Evolutionary conservation across 2,113 vertebrate species (phyloP), one percentile per base, ranked within the genome.

Genomic region (Peromyscus leucopus): DNA sequence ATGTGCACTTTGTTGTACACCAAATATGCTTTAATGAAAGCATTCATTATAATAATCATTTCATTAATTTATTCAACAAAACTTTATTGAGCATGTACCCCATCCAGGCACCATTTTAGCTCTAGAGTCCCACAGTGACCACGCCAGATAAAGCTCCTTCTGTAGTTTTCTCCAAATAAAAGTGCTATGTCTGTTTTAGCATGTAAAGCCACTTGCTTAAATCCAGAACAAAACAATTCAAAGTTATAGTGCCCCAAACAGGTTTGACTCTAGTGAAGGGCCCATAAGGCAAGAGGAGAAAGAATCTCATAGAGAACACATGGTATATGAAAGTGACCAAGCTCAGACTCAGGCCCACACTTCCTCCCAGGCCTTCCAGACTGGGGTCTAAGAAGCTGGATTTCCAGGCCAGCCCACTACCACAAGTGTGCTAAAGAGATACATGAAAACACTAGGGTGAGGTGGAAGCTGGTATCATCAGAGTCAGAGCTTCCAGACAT

Each of bases 41-140:
- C 71, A 1, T 71, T 87, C 55, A 59, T 42, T 3, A 86, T 87
- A 95, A 88, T 26, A 83, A 63, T 67, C 22, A 89, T 46, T 92
- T 86, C 57, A 95, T 42, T 83, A 15, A 71, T 65, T 79, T 84
- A 61, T 46, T 94, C 84, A 89, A 67, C n/a, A 76, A 83, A 95
- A 61, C 55, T 86, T 84, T 61, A 57, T 87, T 83, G 19, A 87
- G 46, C n/a, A 72, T 28, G 51, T 59, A 42, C 55, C 55, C 75
- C 72, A 55, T 51, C 39, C 15, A 74, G 61, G 31, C 11, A 74
- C 36, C 8, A 5, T 36, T 67, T 31, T 42, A 31, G 19, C 42
- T 48, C n/a, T 13, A n/a, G 16, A 2, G 71, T 82, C n/a, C 39
- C 89, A 95, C 1, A 89, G 39, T 48, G 28, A 93, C 55, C n/a